Evolutionary conservation across 2,113 vertebrate species (phyloP), one percentile per base, ranked within the genome.

Genomic region (Centropristis striata): DNA sequence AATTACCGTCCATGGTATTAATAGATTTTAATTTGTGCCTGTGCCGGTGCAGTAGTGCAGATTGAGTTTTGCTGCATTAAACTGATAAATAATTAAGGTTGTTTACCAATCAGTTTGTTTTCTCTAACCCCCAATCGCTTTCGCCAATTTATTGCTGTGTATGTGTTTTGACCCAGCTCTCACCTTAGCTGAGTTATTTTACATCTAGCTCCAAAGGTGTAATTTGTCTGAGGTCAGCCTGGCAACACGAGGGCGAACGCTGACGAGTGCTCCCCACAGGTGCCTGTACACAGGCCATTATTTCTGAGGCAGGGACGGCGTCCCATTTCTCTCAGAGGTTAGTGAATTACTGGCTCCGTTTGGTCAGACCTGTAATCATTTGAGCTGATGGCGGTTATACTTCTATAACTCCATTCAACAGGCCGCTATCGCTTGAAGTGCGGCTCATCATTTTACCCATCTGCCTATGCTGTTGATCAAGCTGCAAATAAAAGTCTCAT

Each of bases 311-410:
- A 46, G 50, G 5, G 25, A 36, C 5, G 14, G 12, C 51, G 3
- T 67, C 36, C 54, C 42, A 21, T 80, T 75, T 84, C 51, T 42
- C 58, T 51, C 55, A 4, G 27, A 57, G 44, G 44, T 60, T 60
- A 20, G 50, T 67, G 42, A 82, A 78, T 67, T 58, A 64, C 54
- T 18, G 39, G 7, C 37, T 71, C 32, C 44, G 60, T 68, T 32
- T 32, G 46, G 71, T 71, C 65, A n/a, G 76, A 54, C 27, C 46
- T 69, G 51, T 51, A 78, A 82, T 76, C 36, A 71, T 74, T 71
- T 60, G 53, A 76, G 49, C 78, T 87, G 88, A 89, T 86, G 82
- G 81, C 72, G 25, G 49, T 60, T 72, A 65, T 72, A 36, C 61
- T 37, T 67, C 42, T 71, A 64, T 69, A 27, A 81, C 59, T 83